Conservation (phyloP, 2,888 invertebrate species). For the Melipona beecheii region DNA sequence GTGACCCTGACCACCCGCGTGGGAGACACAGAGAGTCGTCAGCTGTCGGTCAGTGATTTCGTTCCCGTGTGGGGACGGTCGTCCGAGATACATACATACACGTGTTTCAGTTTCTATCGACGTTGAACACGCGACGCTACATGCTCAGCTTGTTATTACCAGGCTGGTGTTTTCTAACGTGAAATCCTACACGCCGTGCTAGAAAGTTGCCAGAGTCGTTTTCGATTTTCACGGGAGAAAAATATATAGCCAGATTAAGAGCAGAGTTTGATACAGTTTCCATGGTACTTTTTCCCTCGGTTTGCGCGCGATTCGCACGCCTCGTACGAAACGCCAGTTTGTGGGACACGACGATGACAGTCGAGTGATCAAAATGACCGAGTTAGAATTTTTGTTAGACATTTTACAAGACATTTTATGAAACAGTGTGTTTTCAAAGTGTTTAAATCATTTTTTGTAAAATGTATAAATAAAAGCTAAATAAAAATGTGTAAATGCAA, state of each 20-base stretch:
- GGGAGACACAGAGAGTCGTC: not conserved
- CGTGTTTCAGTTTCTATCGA: not conserved
- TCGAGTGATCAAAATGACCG: too few relatives aligned
- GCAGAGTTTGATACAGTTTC: constrained; percentile 6
- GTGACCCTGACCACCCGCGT: constrained; percentile 50
- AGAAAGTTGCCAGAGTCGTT: constrained; percentile 9
- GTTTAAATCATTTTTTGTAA: too few relatives aligned
- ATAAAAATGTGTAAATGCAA: too few relatives aligned
- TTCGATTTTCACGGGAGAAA: constrained; percentile 2
- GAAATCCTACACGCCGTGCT: not conserved
- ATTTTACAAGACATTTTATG: too few relatives aligned
- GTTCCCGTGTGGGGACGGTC: too few relatives aligned
- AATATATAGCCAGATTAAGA: not conserved
- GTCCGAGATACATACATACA: not conserved
- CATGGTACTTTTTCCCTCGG: constrained; percentile 15
- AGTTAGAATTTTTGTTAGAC: too few relatives aligned
- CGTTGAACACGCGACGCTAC: too few relatives aligned
- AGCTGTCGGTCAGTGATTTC: not conserved
- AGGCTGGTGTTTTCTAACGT: not conserved
- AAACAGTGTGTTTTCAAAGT: too few relatives aligned
- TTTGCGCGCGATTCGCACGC: not conserved
- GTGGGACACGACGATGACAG: not conserved
- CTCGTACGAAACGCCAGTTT: not conserved
- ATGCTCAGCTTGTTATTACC: not conserved
- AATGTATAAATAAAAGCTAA: too few relatives aligned